Evolutionary conservation across 2,797 vertebrate genomes (phyloP), one percentile per base, ranked within the genome.

Genomic region (Triplophysa yarkandensis): DNA sequence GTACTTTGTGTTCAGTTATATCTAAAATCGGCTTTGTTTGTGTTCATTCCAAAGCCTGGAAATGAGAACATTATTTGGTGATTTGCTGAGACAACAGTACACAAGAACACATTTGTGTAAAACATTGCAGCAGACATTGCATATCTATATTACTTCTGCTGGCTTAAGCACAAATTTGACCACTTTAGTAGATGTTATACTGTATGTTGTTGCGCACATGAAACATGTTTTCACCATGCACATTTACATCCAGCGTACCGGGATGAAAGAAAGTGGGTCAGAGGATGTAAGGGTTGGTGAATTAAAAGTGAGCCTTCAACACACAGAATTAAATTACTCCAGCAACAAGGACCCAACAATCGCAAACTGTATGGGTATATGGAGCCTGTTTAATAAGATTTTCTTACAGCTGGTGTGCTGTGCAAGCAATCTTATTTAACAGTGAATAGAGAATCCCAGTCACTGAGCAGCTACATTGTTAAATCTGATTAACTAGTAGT

Each of bases 271-370:
- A 77, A 86, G 62, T 78, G 36, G 79, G 83, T 82, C 81, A 81
- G 71, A 43, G 25, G 73, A 83, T 76, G 71, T 16, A 69, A 77
- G 72, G 30, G 25, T 70, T 48, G 80, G 67, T 75, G 77, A 85
- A 87, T 87, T 79, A 83, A 87, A 87, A 76, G 70, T 80, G 50
- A 54, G 55, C 82, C 80, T 85, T 81, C 21, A 80, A 58, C 76
- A 83, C 63, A 64, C 69, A 71, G 57, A 80, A 78, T 84, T 81
- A 85, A 85, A 88, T 88, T 72, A 84, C 80, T 82, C 74, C 76
- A 84, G 82, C 84, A 82, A 58, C 72, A 80, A 57, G 62, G 67
- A 80, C 60, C 71, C 57, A 67, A 81, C 77, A 63, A 80, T 82
- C 75, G 62, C 67, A 77, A n/a, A 80, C 79, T 66, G 72, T 73